A percentile compares a stretch with the other conserved stretches of the same genome.
These are phyloP conservation scores for Tretioscincus oriximinensis DNA, from an alignment of 2,113 vertebrate genomes.

Conservation along the genomic window DNA sequence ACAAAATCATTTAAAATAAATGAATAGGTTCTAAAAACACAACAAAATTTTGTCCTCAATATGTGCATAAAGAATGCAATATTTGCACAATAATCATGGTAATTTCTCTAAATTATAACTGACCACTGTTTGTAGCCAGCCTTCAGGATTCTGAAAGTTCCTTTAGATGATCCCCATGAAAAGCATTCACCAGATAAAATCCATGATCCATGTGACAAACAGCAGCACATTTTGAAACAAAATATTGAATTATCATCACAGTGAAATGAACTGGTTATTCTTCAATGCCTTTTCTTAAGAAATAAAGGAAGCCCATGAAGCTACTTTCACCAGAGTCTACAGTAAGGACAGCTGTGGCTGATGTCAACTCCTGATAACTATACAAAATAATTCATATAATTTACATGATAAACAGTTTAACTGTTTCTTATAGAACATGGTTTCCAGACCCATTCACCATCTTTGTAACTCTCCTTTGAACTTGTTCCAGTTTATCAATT, in stretches of 20 bases:
- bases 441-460: too few species aligned
- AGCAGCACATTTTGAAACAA: not conserved
- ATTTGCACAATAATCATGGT: not conserved
- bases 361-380: too few species aligned
- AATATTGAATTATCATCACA: not conserved
- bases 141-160: not conserved
- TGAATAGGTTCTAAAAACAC: not conserved
- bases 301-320: not conserved
- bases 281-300: not conserved
- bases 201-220: not conserved
- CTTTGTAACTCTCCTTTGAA: too few species aligned
- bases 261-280: not conserved
- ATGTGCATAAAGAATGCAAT: not conserved
- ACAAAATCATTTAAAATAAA: not conserved
- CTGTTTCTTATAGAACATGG: too few species aligned
- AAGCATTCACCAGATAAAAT: not conserved
- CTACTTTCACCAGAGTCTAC: too few species aligned
- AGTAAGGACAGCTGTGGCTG: too few species aligned
- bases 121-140: not conserved
- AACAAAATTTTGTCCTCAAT: not conserved
- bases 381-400: too few species aligned
- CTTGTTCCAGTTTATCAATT: too few species aligned
- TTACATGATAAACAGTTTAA: too few species aligned
- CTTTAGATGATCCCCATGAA: too few species aligned
- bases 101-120: not conserved